Conservation (phyloP, 2,888 invertebrate genomes). For the Dastarcus helophoroides region DNA sequence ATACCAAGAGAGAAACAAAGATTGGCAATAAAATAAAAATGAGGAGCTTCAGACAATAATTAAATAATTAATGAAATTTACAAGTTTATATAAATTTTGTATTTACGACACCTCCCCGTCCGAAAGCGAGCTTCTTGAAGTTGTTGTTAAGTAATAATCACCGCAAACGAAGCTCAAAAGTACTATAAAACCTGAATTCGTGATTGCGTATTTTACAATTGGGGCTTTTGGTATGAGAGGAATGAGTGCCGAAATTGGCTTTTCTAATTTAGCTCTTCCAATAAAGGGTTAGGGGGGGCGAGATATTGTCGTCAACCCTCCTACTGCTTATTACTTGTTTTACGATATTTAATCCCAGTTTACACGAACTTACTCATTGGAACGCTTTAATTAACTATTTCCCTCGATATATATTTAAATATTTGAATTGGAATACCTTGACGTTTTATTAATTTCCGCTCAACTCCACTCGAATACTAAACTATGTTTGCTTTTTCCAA, state of each 20-base stretch:
- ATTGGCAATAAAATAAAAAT: no score
- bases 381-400: constrained; percentile 28
- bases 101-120: no score
- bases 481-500: no score
- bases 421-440: background rate
- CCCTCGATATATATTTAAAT: constrained; percentile 1
- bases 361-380: constrained; percentile 27
- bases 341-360: constrained; percentile 31
- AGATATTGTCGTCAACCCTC: constrained; percentile 26
- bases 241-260: constrained; percentile 32
- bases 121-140: no score
- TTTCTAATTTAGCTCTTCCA: constrained; percentile 34
- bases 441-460: no score
- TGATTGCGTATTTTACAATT: constrained; percentile 26
- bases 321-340: constrained; percentile 30
- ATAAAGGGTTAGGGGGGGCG: constrained; percentile 29
- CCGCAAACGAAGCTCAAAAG: constrained; percentile 24
- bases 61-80: no score
- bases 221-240: no score
- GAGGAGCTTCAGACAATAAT: no score
- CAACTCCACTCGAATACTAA: no score
- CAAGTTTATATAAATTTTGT: no score
- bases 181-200: constrained; percentile 25
- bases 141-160: constrained; percentile 25
- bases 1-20: no score